Conservation (phyloP, 2,888 invertebrate species). For the Trissolcus japonicus region DNA sequence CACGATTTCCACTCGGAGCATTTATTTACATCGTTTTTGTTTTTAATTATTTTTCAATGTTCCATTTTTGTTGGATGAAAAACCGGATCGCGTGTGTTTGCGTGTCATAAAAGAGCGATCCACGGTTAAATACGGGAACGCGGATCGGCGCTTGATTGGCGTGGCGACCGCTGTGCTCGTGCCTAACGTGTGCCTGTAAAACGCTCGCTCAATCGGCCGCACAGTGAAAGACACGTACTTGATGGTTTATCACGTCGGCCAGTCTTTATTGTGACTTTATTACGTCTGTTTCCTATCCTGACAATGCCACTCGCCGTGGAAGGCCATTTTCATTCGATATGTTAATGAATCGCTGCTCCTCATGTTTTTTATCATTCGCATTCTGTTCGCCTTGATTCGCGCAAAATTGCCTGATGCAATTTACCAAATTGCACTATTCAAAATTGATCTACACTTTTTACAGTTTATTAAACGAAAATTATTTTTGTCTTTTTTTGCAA, state of each 20-base stretch:
- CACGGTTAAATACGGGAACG: slow-evolving; percentile 18
- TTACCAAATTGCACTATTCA: slow-evolving; percentile 14
- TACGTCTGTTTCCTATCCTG: slow-evolving; percentile 39
- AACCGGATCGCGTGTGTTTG: slow-evolving; percentile 30
- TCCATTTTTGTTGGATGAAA: slow-evolving; percentile 19
- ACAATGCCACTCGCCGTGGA: slow-evolving; percentile 30
- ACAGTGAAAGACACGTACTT: slow-evolving; percentile 29
- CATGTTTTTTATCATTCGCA: not conserved
- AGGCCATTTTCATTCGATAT: slow-evolving; percentile 42
- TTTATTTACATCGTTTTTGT: not conserved
- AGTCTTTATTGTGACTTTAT: slow-evolving; percentile 44
- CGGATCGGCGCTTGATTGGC: slow-evolving; percentile 44
- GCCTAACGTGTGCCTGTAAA: slow-evolving; percentile 67
- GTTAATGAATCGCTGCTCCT: slow-evolving; percentile 35
- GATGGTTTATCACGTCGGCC: slow-evolving; percentile 21
- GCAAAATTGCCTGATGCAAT: slow-evolving; percentile 20
- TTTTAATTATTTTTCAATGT: not conserved
- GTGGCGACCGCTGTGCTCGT: slow-evolving; percentile 60
- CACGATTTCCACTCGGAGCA: not conserved
- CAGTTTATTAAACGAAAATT: not conserved
- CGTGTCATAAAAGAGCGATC: slow-evolving; percentile 23
- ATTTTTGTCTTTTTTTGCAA: not conserved
- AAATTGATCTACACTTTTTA: not conserved
- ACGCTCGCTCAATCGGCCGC: slow-evolving; percentile 37
- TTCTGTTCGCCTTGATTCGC: slow-evolving; percentile 8